Evolutionary conservation across 2,888 invertebrate genomes (phyloP), one percentile per base, ranked within the genome.

Genomic region (Drosophila nigritarsus): DNA sequence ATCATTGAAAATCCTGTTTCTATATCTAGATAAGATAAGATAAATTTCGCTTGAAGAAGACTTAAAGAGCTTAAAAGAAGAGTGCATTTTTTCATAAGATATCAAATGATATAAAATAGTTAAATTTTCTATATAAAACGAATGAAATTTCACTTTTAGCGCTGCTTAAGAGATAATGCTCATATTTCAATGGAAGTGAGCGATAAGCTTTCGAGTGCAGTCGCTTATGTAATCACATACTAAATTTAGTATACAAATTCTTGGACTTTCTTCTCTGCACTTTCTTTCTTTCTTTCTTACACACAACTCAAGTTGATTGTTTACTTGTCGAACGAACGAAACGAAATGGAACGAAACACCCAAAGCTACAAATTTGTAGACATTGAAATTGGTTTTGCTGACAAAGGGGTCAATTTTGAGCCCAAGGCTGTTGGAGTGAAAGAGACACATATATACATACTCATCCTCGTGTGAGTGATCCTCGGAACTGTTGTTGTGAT

Each of bases 381-480:
- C 60, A 66, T 65, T 77, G 78, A 77, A 61, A 58, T 61, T 20
- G 42, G 18, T 45, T 45, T 15, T 38, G 68, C 29, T 55, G 49
- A n/a, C 24, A 42, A 42, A 36, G 38, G 18, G 27, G 15, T 24
- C 1, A 18, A 13, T 9, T n/a, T 62, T 27, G 49, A n/a, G 54
- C 49, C 42, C 54, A 59, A 58, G 64, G 27, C 24, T 45, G 24
- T 15, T 7, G 13, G 38, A 20, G 7, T 20, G 15, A n/a, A 11
- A 45, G 24, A 7, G 7, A 24, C 1, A 24, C n/a, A 29, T n/a
- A 27, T 50, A 60, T 55, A 87, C 87, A 72, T 88, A 87, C 87
- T 87, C 87, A 81, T 87, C 87, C 61, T 86, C 89, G 32, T 66
- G 73, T 73, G 90, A 55, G 69, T 83, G 73, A 71, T 80, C 87